These are phyloP conservation scores for Phyllostomus hastatus DNA, from an alignment of 2,113 vertebrate species.

Conservation along the genomic window DNA sequence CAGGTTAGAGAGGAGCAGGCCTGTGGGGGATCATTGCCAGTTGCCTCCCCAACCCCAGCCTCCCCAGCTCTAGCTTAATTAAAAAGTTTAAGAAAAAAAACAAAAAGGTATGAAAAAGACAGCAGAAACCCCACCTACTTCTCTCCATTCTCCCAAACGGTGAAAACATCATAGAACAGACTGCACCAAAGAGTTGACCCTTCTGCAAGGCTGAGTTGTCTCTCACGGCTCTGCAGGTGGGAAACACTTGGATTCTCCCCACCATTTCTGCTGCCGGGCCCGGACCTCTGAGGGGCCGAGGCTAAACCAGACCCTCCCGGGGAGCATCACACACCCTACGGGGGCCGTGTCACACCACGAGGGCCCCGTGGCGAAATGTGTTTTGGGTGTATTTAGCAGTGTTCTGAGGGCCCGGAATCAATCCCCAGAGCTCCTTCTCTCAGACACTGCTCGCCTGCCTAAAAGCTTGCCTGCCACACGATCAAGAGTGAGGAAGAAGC, in stretches of 20 bases:
- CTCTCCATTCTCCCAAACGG: background rate
- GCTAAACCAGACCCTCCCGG: background rate
- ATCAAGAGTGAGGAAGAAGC: background rate
- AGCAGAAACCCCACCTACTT: background rate
- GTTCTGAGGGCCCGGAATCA: background rate
- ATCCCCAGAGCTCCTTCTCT: background rate
- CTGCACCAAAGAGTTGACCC: background rate
- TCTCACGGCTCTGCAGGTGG: background rate
- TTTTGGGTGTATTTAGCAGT: background rate
- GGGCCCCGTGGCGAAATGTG: background rate
- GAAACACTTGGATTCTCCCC: background rate
- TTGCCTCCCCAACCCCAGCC: background rate
- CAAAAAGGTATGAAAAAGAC: background rate
- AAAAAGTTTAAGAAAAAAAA: background rate
- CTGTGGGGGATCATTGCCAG: background rate
- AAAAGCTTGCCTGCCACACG: background rate
- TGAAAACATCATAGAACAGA: background rate
- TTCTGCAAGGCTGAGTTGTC: background rate
- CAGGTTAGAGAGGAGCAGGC: background rate
- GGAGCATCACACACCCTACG: rapidly evolving
- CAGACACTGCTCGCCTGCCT: background rate
- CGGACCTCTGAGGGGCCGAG: background rate
- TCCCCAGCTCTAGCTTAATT: background rate
- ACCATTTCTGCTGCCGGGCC: background rate
- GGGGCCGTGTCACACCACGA: background rate